Conservation (phyloP, 2,888 invertebrate species). For the Ametastegia equiseti region DNA sequence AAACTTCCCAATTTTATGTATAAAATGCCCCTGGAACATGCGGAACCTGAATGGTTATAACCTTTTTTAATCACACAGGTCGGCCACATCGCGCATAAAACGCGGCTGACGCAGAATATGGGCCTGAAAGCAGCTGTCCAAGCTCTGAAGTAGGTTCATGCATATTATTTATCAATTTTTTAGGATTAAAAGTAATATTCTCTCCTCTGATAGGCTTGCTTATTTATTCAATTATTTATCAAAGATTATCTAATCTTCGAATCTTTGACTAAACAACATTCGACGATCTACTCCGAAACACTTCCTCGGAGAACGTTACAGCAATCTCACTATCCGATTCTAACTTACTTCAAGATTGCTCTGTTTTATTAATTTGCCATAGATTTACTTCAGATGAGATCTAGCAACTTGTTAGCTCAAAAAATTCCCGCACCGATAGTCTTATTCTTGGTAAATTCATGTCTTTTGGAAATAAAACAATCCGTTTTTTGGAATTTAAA, state of each 20-base stretch:
- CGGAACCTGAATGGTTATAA: neutral
- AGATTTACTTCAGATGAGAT: neutral
- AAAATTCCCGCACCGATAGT: neutral
- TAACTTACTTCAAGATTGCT: neutral
- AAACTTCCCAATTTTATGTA: neutral
- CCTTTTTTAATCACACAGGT: slow-evolving; percentile 54
- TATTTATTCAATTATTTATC: neutral
- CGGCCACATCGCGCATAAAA: slow-evolving; percentile 59
- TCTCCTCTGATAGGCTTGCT: neutral
- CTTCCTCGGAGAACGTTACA: neutral
- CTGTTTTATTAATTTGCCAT: neutral
- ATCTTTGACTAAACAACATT: neutral
- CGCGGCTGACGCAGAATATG: slow-evolving; percentile 77
- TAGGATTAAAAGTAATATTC: neutral
- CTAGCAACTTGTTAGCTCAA: neutral
- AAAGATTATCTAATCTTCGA: neutral
- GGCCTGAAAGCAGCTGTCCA: slow-evolving; percentile 87
- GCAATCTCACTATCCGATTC: neutral
- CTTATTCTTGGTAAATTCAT: slow-evolving; percentile 14
- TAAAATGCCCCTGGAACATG: neutral
- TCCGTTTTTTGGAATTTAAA: neutral
- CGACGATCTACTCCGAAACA: neutral
- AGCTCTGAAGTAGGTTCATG: slow-evolving; percentile 82
- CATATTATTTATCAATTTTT: slow-evolving; percentile 5
- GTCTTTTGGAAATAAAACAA: slow-evolving; percentile 47